phyloP scores from a whole-genome alignment of 2,888 invertebrate genomes.

The Nomada ferruginata region DNA sequence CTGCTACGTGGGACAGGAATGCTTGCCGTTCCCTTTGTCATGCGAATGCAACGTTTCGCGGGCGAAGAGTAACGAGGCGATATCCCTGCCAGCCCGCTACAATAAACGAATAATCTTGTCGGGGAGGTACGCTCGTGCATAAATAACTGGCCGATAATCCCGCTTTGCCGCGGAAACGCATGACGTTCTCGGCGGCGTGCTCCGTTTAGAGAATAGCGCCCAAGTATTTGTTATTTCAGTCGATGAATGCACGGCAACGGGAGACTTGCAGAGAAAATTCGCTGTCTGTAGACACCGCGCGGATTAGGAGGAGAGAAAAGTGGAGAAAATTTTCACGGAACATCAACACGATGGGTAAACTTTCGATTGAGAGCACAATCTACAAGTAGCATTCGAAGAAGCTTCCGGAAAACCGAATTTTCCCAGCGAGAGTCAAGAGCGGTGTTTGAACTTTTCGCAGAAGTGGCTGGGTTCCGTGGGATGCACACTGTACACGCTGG shows the following conservation, averaged over 20 bases:
- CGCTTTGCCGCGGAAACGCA: conserved; percentile 5
- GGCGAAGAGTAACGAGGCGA: conserved; percentile 15
- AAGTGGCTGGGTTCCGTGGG: conserved; percentile 5
- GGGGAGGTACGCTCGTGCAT: conserved; percentile 17
- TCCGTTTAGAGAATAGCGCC: neutral
- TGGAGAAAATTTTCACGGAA: neutral
- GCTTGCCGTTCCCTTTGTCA: conserved; percentile 19
- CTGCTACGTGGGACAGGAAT: conserved; percentile 1
- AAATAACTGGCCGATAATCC: conserved; percentile 32
- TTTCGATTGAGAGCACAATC: neutral
- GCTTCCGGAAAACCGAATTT: neutral
- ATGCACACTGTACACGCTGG: neutral
- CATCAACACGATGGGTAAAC: neutral
- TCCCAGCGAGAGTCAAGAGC: neutral
- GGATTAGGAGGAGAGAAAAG: neutral
- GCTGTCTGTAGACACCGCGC: too few species aligned
- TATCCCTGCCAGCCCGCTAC: neutral
- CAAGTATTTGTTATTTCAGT: neutral
- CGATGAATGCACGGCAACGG: too few species aligned
- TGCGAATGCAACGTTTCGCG: neutral
- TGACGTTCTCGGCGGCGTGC: conserved; percentile 2
- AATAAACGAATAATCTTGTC: conserved; percentile 14
- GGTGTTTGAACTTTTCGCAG: conserved; percentile 16
- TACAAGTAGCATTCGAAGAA: too few species aligned
- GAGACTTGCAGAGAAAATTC: too few species aligned